These are phyloP conservation scores for Philopedon plagiatum DNA, from an alignment of 2,888 invertebrate genomes.

Conservation along the genomic window DNA sequence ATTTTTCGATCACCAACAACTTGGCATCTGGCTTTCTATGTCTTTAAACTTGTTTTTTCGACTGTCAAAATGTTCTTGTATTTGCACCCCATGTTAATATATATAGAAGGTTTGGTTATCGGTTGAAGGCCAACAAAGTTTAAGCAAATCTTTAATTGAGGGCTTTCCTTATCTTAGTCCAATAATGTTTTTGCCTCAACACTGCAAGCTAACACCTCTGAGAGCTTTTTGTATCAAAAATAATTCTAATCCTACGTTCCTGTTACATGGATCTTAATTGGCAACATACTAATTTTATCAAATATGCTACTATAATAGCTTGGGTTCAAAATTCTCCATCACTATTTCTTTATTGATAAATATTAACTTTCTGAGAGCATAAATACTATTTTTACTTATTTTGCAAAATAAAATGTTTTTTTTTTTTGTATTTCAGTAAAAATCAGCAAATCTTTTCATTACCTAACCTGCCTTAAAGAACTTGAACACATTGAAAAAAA, in stretches of 20 bases:
- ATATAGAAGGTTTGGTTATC: slow-evolving; percentile 54
- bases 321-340: too few species aligned
- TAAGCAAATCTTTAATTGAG: slow-evolving; percentile 60
- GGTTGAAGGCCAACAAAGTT: slow-evolving; percentile 51
- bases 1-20: too few species aligned
- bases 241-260: slow-evolving; percentile 3
- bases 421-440: too few species aligned
- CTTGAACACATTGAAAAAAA: too few species aligned
- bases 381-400: too few species aligned
- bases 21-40: not conserved
- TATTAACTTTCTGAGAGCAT: too few species aligned
- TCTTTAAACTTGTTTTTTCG: not conserved
- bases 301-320: too few species aligned
- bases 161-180: slow-evolving; percentile 68
- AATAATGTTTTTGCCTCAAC: slow-evolving; percentile 55
- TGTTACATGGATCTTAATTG: not conserved
- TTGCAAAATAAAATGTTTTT: too few species aligned
- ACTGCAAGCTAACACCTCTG: slow-evolving; percentile 60
- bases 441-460: too few species aligned
- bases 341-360: too few species aligned
- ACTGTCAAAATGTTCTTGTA: slow-evolving; percentile 11
- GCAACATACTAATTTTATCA: too few species aligned
- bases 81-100: slow-evolving; percentile 5
- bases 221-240: slow-evolving; percentile 44
- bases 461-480: too few species aligned